Evolutionary conservation across 2,888 invertebrate genomes (phyloP), one percentile per base, ranked within the genome.

Genomic region (Drosophila fulvimacula): DNA sequence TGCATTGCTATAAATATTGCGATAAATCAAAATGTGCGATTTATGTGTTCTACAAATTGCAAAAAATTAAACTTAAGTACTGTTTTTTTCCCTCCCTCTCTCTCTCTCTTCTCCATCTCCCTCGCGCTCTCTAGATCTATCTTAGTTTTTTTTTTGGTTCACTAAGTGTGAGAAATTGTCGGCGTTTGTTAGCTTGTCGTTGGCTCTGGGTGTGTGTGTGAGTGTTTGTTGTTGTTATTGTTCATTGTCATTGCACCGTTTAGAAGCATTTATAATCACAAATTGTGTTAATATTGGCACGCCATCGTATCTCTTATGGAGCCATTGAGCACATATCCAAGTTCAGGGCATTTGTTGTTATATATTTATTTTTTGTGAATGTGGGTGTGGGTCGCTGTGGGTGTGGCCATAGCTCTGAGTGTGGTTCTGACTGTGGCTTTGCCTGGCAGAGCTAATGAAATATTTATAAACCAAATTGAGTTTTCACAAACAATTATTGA

Each of bases 21-120:
- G 89, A 87, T 89, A 87, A 87, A 87, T 87, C 89, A 87, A 87
- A 89, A 87, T 85, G 82, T 87, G 86, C 86, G 86, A 87, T 87
- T 87, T 87, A 89, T 87, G 89, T 87, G 86, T 88, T 85, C 89
- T 87, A 88, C 89, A 86, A 87, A 87, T 87, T 87, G 86, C 86
- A 82, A 87, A 87, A 87, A 87, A 87, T 87, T 87, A 87, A 87
- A 87, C 88, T 87, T 87, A 89, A 87, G 88, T 87, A 87, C 88
- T 82, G 88, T 78, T 82, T 70, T 76, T 73, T 78, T 21, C 56
- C 58, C 48, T 53, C 56, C 42, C 30, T 39, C n/a, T 15, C 34
- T 61, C 56, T 60, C 48, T 53, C 56, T 46, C 30, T 34, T 41
- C 19, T 17, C 30, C 49, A 59, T 44, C 44, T 48, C 44, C 39